Evolutionary conservation across 1,140 invertebrate genomes (phyloP), one percentile per base, ranked within the genome.

Genomic region (Psix sp.): DNA sequence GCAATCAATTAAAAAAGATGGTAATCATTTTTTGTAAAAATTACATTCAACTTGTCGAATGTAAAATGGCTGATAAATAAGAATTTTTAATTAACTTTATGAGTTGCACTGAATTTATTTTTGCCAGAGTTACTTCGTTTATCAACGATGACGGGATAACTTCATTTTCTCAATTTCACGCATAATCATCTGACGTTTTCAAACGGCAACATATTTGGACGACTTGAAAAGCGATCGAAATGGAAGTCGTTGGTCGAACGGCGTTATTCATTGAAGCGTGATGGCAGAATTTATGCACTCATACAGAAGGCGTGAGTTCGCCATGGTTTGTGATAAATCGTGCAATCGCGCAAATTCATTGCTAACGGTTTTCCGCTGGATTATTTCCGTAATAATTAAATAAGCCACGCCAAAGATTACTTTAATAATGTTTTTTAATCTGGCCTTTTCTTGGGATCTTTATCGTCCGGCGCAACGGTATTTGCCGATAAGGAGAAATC

Each of bases 381-480:
- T 51, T 52, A 71, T 71, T 71, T 71, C 59, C 59, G 49, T 63
- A 62, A 74, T 74, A 65, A 74, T 65, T 74, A 66, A 66, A 66
- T 74, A 74, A 56, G 38, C 62, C 54, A 40, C 40, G 38, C 45
- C 56, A 24, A 65, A 65, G 67, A 71, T 63, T 71, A 56, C 18
- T 48, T 71, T 49, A 62, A 51, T 63, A 63, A 71, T 20, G 21
- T 51, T 71, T 36, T 49, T 57, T 63, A 60, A 71, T 54, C 43
- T 21, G 38, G 29, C 2, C 33, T 42, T 56, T 63, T 49, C 42
- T 10, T 7, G 26, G 59, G 65, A 75, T 60, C 59, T 59, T 75
- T 75, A 75, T 75, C 72, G 46, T 52, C 17, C 16, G 40, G 15
- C 6, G 56, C 59, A 67, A 74, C 63, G 65, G 65, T 65, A 63